Conservation (phyloP, 2,113 vertebrate genomes). For the Pteruthius melanotis region DNA sequence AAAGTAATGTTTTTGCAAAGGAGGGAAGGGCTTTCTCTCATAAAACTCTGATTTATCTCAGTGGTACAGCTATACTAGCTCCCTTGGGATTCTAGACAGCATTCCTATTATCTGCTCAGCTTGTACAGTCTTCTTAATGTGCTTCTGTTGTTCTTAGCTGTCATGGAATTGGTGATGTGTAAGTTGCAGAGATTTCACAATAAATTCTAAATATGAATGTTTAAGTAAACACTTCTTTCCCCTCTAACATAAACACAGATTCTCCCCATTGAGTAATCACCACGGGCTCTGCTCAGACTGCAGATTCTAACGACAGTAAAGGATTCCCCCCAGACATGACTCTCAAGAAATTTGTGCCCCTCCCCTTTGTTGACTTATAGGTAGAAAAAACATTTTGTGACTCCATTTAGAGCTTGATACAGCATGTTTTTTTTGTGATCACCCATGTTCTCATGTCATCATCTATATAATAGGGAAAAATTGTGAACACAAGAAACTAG, state of each 20-base stretch:
- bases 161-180: not conserved
- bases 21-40: not conserved
- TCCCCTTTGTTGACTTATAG: not conserved
- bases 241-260: not conserved
- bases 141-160: not conserved
- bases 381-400: not conserved
- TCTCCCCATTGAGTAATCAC: not conserved
- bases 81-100: not conserved
- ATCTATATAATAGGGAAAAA: not conserved
- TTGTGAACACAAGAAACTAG: not conserved
- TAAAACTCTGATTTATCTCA: not conserved
- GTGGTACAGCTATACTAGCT: not conserved
- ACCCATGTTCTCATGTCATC: not conserved
- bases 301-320: not conserved
- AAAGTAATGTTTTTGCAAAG: not conserved
- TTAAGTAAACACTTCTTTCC: not conserved
- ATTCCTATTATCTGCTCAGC: not conserved
- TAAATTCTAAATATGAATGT: not conserved
- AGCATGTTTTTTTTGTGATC: not conserved
- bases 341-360: not conserved
- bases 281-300: not conserved
- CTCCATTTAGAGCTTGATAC: not conserved
- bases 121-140: not conserved
- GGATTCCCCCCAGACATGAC: fast-evolving
- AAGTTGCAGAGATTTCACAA: not conserved